Percentiles rank a stretch among this genome's conserved stretches.
Conservation (phyloP, 2,888 invertebrate species). For the Tolmerus cingulatus region DNA sequence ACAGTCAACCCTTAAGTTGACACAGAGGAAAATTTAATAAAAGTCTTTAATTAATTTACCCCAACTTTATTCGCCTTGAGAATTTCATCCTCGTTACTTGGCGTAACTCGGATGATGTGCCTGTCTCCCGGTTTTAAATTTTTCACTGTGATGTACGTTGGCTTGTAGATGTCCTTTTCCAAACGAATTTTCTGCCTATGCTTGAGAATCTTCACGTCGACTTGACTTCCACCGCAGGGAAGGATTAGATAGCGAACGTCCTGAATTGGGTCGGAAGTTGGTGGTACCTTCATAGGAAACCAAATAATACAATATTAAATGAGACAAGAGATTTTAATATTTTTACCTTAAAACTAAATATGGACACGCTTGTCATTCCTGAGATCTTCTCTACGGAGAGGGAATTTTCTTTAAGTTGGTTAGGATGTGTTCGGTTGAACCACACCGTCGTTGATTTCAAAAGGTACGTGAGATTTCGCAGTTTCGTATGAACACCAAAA, state of each 20-base stretch:
- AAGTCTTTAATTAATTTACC: slow-evolving; percentile 56
- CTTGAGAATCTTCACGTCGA: slow-evolving; percentile 64
- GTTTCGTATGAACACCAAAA: slow-evolving; percentile 60
- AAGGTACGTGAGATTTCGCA: slow-evolving; percentile 59
- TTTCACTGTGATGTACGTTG: slow-evolving; percentile 63
- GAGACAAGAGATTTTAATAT: neutral
- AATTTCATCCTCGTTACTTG: slow-evolving; percentile 66
- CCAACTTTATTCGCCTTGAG: slow-evolving; percentile 65
- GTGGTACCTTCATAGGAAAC: neutral
- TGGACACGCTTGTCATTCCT: slow-evolving; percentile 65
- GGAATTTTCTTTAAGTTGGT: slow-evolving; percentile 64
- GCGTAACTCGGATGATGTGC: slow-evolving; percentile 65
- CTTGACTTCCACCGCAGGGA: slow-evolving; percentile 67
- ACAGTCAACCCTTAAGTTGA: neutral
- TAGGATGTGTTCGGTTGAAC: slow-evolving; percentile 62
- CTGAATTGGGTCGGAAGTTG: neutral
- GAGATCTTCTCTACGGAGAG: slow-evolving; percentile 65
- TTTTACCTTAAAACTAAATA: slow-evolving; percentile 67
- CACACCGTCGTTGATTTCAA: slow-evolving; percentile 56
- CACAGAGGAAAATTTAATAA: neutral
- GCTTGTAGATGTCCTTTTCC: slow-evolving; percentile 63
- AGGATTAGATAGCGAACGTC: slow-evolving; percentile 64
- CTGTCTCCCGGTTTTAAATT: slow-evolving; percentile 61
- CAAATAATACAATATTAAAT: neutral
- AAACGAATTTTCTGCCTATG: slow-evolving; percentile 60